Conservation (phyloP, 2,113 vertebrate species). For the Amphiprion percula region DNA sequence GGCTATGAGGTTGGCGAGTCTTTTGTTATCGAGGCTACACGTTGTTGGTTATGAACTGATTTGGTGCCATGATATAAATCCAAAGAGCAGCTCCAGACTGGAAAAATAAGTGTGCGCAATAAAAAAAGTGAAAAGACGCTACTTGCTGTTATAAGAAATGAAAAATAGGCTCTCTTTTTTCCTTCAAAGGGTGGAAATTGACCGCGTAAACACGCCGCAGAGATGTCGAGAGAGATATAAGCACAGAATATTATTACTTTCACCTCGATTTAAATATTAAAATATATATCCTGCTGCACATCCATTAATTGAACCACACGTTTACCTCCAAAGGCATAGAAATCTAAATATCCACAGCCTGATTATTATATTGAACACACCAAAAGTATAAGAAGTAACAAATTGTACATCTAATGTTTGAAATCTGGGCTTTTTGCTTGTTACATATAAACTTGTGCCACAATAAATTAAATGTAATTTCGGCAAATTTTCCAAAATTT, state of each 20-base stretch:
- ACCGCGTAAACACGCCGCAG: not conserved
- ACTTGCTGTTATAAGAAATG: not conserved
- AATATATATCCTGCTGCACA: no score
- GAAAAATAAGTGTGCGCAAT: constrained; percentile 12
- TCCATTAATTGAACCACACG: no score
- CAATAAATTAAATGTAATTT: no score
- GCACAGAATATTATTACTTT: not conserved
- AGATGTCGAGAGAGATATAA: not conserved
- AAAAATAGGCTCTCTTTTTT: not conserved
- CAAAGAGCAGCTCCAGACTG: constrained; percentile 14
- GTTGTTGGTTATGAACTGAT: constrained; percentile 63
- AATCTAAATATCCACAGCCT: no score
- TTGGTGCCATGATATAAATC: constrained; percentile 45
- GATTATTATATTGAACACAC: no score
- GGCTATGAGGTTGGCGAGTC: constrained; percentile 56
- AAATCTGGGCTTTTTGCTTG: no score
- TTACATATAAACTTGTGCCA: no score
- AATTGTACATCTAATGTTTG: no score
- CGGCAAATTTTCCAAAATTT: no score
- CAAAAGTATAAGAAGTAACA: no score
- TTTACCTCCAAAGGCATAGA: no score
- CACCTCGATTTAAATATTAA: not conserved
- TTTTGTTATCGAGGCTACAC: constrained; percentile 66
- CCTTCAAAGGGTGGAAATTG: not conserved
- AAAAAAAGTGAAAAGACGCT: not conserved